Base-by-base conservation (phyloP, 2,797 vertebrate genomes). In the Hoplostethus atlanticus region DNA sequence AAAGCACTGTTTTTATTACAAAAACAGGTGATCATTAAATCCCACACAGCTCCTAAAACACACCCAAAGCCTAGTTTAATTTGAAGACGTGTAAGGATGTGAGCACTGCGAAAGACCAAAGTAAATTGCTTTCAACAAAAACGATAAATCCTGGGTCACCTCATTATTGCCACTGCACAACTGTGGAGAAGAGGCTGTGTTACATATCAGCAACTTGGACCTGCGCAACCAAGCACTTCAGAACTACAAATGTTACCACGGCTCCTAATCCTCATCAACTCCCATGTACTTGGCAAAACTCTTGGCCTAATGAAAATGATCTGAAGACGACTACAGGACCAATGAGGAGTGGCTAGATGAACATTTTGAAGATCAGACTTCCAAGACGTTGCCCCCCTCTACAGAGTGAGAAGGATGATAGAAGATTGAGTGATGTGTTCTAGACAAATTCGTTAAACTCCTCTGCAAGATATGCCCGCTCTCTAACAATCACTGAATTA, bases 401-500 rank as follows among this genome's bases (percentile, higher is more conserved):
- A 21, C 52, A 71, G 44, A 68, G 17, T 2, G 9, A 51, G 55
- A 63, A 44, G 42, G 47, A 76, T 48, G 64, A 85, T 57, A 12
- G 85, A 92, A 90, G 91, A 91, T 71, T 59, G 70, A 80, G 5
- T 74, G 85, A 75, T 38, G 70, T 71, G 80, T 76, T 69, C 44
- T 78, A 85, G 55, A 63, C 61, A 56, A 1, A 42, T 82, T 42
- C 83, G 64, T 81, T 72, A 81, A 77, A 51, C 36, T 77, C 83
- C 38, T 71, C 64, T 34, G 61, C 81, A 64, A 84, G 86, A 89
- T 80, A 87, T 84, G 48, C 68, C 87, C 0, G 2, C 73, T 80
- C 72, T 89, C 75, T 89, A 80, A 80, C 71, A 51, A 70, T 84
- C 79, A 64, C 81, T 65, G 76, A 85, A 72, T 93, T 88, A 86